Percentiles rank a stretch among this genome's conserved stretches.
phyloP scores from a whole-genome alignment of 2,113 vertebrate species.

The Perccottus glenii region DNA sequence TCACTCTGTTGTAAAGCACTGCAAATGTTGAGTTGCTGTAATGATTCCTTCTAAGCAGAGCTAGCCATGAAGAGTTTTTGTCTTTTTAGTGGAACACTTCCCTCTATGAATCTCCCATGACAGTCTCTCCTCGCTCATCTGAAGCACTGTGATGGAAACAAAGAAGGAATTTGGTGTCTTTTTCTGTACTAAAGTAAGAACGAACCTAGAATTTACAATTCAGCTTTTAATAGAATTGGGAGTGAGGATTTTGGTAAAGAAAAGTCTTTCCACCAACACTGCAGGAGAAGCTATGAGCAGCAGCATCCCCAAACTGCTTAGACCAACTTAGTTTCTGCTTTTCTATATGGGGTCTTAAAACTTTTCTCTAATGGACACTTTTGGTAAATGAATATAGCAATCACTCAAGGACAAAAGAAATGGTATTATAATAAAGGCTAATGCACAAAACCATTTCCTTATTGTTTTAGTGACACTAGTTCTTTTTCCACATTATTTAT shows the following conservation, averaged over 20 bases:
- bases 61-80: constrained; percentile 6
- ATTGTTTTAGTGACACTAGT: too few relatives aligned
- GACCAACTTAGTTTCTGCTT: too few relatives aligned
- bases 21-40: background rate
- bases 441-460: too few relatives aligned
- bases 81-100: constrained; percentile 1
- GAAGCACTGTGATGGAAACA: constrained; percentile 7
- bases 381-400: too few relatives aligned
- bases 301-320: background rate
- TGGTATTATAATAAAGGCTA: too few relatives aligned
- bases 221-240: background rate
- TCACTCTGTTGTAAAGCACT: background rate
- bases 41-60: constrained; percentile 1
- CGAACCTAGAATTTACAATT: constrained; percentile 5
- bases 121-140: constrained; percentile 8
- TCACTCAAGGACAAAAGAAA: too few relatives aligned
- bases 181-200: constrained; percentile 3
- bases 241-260: background rate
- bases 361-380: too few relatives aligned
- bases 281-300: background rate
- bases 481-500: too few relatives aligned
- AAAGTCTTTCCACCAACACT: background rate
- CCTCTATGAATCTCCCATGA: constrained; percentile 14
- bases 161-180: constrained; percentile 7
- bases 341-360: too few relatives aligned